Conservation (phyloP, 2,113 vertebrate genomes). For the Patagioenas fasciata region DNA sequence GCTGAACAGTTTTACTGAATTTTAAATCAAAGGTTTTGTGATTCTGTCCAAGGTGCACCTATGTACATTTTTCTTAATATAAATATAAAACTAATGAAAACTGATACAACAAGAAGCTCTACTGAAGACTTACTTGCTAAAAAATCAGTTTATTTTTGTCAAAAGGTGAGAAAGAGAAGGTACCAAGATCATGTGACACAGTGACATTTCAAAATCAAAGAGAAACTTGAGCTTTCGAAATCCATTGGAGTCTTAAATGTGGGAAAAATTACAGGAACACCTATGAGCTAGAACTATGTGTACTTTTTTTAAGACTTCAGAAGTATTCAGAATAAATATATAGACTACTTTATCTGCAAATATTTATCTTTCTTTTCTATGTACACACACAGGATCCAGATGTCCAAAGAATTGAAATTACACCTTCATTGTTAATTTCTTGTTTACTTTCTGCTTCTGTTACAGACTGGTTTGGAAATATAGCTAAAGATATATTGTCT, state of each 20-base stretch:
- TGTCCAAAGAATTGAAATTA: neutral
- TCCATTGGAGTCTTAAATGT: neutral
- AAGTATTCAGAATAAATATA: neutral
- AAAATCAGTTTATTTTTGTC: neutral
- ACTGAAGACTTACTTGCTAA: neutral
- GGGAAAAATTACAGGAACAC: neutral
- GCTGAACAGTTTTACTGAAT: neutral
- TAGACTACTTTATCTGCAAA: neutral
- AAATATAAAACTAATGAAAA: neutral
- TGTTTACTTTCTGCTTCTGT: neutral
- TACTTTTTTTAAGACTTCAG: neutral
- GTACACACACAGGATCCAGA: neutral
- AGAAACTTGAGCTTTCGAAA: neutral
- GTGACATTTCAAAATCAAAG: neutral
- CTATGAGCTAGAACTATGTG: neutral
- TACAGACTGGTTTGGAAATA: neutral
- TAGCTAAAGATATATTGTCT: neutral
- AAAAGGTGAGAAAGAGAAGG: neutral
- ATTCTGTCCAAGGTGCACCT: accelerated
- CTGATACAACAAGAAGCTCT: neutral
- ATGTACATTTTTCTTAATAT: neutral
- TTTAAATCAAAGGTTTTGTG: neutral
- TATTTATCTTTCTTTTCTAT: neutral
- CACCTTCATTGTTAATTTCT: neutral
- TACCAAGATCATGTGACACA: neutral